Conservation (phyloP, 2,888 invertebrate genomes). For the Sinohyriopsis cumingii region DNA sequence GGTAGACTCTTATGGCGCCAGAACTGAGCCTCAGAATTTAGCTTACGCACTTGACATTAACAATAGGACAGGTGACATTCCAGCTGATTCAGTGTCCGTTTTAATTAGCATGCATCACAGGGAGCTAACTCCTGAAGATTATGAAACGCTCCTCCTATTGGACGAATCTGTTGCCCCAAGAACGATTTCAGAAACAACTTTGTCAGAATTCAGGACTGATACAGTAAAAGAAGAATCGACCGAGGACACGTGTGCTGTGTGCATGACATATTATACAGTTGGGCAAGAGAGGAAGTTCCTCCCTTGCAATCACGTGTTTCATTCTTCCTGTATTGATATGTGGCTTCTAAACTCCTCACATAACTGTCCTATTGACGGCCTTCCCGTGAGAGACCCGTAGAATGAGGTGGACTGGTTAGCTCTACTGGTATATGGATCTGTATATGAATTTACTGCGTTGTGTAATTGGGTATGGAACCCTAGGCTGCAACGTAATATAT, state of each 20-base stretch:
- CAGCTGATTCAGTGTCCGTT: conserved; percentile 46
- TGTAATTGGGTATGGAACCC: too few relatives aligned
- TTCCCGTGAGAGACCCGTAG: conserved; percentile 41
- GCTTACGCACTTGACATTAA: conserved; percentile 49
- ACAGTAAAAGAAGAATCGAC: conserved; percentile 35
- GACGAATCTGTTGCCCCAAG: conserved; percentile 67
- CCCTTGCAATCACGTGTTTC: conserved; percentile 68
- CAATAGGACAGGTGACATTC: conserved; percentile 42
- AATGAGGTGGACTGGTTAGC: too few relatives aligned
- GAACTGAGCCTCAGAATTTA: conserved; percentile 44
- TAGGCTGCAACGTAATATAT: too few relatives aligned
- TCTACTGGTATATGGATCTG: too few relatives aligned
- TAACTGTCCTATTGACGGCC: conserved; percentile 69
- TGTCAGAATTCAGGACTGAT: conserved; percentile 55
- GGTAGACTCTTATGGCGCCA: conserved; percentile 5
- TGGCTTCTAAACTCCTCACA: conserved; percentile 66
- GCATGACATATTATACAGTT: conserved; percentile 61
- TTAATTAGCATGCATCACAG: conserved; percentile 65
- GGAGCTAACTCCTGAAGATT: conserved; percentile 70
- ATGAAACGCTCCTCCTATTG: conserved; percentile 65
- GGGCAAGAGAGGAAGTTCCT: conserved; percentile 62
- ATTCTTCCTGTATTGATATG: conserved; percentile 63
- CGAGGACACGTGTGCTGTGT: conserved; percentile 60
- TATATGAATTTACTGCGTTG: too few relatives aligned
- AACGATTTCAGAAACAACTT: conserved; percentile 48